Evolutionary conservation across 2,888 invertebrate species (phyloP).

Genomic region (Arenicola marina): DNA sequence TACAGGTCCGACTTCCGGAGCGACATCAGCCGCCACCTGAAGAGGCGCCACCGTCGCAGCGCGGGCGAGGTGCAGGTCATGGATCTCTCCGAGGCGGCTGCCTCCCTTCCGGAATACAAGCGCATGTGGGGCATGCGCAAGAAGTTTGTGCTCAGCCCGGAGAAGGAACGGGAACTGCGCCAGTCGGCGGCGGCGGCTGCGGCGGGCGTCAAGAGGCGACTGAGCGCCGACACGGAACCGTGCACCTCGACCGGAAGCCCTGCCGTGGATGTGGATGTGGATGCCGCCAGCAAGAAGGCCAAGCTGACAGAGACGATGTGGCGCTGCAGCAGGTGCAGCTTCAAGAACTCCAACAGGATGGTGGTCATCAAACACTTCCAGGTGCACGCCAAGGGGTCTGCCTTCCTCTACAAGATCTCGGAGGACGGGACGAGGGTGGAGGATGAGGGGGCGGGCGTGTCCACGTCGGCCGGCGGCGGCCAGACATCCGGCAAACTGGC

Average conservation of each 20-base stretch:
- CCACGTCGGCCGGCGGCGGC: too few relatives aligned
- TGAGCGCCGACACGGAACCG: neutral
- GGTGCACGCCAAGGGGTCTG: constrained; percentile 27
- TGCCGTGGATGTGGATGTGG: too few relatives aligned
- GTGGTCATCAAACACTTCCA: constrained; percentile 49
- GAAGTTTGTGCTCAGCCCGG: constrained; percentile 31
- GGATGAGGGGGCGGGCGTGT: too few relatives aligned
- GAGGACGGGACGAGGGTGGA: too few relatives aligned
- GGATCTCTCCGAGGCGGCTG: constrained; percentile 13
- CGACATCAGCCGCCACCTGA: constrained; percentile 95
- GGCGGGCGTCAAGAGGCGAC: neutral
- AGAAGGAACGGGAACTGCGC: constrained; percentile 12
- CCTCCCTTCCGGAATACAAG: constrained; percentile 42
- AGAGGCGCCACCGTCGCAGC: constrained; percentile 60
- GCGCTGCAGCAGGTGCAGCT: constrained; percentile 90
- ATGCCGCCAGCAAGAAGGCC: too few relatives aligned
- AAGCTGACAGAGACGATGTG: too few relatives aligned
- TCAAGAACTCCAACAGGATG: constrained; percentile 58
- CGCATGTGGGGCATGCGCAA: constrained; percentile 29
- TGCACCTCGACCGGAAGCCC: neutral
- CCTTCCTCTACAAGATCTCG: constrained; percentile 54
- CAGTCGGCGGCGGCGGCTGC: neutral
- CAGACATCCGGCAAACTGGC: too few relatives aligned
- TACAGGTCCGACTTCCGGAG: constrained; percentile 89
- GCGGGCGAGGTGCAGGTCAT: constrained; percentile 14